These are phyloP conservation scores for Rugalucina vietnamica DNA, from an alignment of 2,888 invertebrate species.

Conservation along the genomic window DNA sequence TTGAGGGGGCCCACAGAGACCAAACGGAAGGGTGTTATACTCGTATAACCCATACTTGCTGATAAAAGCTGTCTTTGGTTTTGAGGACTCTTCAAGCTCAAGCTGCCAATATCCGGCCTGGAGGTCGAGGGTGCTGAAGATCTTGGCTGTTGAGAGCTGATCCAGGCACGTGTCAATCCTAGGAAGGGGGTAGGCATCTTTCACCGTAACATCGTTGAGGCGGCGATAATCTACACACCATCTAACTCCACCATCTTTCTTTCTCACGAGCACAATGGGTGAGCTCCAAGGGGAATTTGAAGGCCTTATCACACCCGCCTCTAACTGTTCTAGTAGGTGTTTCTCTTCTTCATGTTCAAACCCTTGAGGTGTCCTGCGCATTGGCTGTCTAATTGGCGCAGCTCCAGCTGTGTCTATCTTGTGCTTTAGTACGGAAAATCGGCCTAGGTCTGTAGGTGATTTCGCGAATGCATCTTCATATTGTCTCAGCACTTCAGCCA, in stretches of 20 bases:
- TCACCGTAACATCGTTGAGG: slow-evolving; percentile 3
- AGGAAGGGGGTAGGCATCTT: slow-evolving; percentile 31
- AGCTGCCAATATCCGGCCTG: slow-evolving; percentile 24
- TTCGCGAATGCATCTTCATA: slow-evolving; percentile 36
- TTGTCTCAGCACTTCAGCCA: too few species aligned
- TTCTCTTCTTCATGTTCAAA: slow-evolving; percentile 40
- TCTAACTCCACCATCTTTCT: slow-evolving; percentile 37
- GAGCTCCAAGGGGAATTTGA: slow-evolving; percentile 44
- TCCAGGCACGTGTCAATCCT: slow-evolving; percentile 21
- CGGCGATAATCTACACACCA: slow-evolving; percentile 13
- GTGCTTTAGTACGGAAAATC: slow-evolving; percentile 32
- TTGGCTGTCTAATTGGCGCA: slow-evolving; percentile 34
- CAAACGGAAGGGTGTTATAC: slow-evolving; percentile 8
- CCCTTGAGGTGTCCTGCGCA: slow-evolving; percentile 34
- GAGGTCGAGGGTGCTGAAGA: slow-evolving; percentile 18
- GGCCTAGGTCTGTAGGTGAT: slow-evolving; percentile 30
- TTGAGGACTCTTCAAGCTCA: slow-evolving; percentile 14
- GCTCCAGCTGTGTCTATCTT: slow-evolving; percentile 24
- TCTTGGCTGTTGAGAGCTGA: background rate
- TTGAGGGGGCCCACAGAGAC: slow-evolving; percentile 8
- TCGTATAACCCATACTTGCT: slow-evolving; percentile 7
- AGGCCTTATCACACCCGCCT: slow-evolving; percentile 27
- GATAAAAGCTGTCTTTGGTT: slow-evolving; percentile 22
- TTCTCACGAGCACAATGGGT: slow-evolving; percentile 49
- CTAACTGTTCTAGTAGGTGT: slow-evolving; percentile 23